Evolutionary conservation across 2,113 vertebrate genomes (phyloP).

Genomic region (Cheirogaleus medius): DNA sequence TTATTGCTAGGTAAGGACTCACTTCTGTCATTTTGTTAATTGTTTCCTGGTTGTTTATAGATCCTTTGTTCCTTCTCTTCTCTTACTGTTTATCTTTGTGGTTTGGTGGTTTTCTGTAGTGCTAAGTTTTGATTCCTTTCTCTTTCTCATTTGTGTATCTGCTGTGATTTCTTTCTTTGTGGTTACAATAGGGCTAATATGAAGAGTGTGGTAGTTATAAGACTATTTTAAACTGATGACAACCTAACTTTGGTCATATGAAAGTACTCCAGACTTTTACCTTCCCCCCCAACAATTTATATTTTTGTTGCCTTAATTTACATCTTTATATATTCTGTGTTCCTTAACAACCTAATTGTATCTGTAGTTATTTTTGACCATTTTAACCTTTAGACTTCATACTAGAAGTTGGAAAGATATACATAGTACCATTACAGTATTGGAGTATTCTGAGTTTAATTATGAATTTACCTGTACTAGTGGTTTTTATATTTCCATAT

Average conservation of each 20-base stretch:
- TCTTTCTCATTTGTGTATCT: neutral
- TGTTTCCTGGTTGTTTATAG: neutral
- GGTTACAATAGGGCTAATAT: neutral
- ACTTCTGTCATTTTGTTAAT: neutral
- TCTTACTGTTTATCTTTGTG: neutral
- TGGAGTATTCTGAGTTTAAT: neutral
- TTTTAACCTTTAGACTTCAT: neutral
- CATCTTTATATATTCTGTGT: too few species aligned
- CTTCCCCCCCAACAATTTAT: too few species aligned
- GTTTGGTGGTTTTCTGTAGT: neutral
- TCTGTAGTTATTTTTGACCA: neutral
- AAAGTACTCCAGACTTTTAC: too few species aligned
- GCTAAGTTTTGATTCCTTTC: neutral
- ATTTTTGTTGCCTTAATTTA: too few species aligned
- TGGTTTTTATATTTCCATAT: too few species aligned
- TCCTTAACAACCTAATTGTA: neutral
- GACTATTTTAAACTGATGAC: too few species aligned
- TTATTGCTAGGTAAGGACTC: neutral
- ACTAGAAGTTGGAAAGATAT: neutral
- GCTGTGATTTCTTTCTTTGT: neutral
- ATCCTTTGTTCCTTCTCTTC: neutral
- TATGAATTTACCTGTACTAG: neutral
- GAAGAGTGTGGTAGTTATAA: too few species aligned
- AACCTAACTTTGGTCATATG: too few species aligned
- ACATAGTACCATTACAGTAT: neutral